A percentile compares a stretch with the other conserved stretches of the same genome.
Conservation (phyloP, 2,888 invertebrate species). For the Drosophila prostipennis region DNA sequence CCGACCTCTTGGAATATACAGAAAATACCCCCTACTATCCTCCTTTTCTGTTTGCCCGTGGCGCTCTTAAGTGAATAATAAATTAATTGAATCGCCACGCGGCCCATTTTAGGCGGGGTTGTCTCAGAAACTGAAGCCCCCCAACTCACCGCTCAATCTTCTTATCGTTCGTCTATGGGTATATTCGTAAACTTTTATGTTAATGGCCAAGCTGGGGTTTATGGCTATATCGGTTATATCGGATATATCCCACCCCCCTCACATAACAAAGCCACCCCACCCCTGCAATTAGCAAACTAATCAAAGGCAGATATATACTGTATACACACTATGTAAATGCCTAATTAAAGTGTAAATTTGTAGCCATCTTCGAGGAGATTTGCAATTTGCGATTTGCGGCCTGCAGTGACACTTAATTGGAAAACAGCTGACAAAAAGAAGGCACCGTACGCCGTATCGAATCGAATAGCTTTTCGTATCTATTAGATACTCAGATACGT, state of each 20-base stretch:
- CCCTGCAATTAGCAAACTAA: constrained; percentile 50
- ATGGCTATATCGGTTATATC: neutral
- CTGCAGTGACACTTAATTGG: constrained; percentile 79
- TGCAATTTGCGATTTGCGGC: constrained; percentile 17
- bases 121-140: neutral
- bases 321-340: constrained; percentile 65
- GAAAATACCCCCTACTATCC: constrained; percentile 5
- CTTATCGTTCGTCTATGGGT: neutral
- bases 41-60: constrained; percentile 22
- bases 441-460: neutral
- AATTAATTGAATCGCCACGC: constrained; percentile 77
- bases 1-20: neutral
- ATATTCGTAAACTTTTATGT: constrained; percentile 64
- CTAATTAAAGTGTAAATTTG: constrained; percentile 77
- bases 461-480: constrained; percentile 54
- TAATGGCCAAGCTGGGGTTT: constrained; percentile 56
- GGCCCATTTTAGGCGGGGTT: constrained; percentile 46
- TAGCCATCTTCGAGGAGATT: constrained; percentile 35
- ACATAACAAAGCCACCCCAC: neutral
- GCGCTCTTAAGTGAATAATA: constrained; percentile 77
- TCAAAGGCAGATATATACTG: constrained; percentile 55
- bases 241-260: no score
- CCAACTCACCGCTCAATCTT: neutral
- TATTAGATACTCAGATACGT: constrained; percentile 43
- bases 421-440: constrained; percentile 54